Evolutionary conservation across 2,888 invertebrate species (phyloP).

Genomic region (Xestia c-nigrum): DNA sequence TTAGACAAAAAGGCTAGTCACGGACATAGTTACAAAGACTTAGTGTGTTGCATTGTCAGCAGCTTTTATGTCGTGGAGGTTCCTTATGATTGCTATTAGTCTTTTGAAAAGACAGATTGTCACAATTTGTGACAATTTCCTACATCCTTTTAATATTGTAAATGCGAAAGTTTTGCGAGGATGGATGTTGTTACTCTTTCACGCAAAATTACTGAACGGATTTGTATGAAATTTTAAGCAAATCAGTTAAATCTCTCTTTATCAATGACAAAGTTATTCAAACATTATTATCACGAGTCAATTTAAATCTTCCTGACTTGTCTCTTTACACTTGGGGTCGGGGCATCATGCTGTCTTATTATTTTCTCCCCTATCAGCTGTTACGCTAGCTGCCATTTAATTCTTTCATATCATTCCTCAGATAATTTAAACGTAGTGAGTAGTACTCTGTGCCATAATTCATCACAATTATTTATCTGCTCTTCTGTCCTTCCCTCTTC

Average conservation of each 20-base stretch:
- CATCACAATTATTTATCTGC: too few relatives aligned
- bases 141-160: too few relatives aligned
- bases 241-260: too few relatives aligned
- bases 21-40: constrained; percentile 35
- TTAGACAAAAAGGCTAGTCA: constrained; percentile 50
- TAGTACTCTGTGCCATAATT: too few relatives aligned
- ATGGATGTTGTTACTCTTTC: too few relatives aligned
- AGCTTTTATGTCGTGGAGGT: constrained; percentile 20
- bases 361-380: background rate
- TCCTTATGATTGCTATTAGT: constrained; percentile 31
- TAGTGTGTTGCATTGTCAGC: constrained; percentile 27
- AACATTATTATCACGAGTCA: background rate
- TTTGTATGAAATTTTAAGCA: too few relatives aligned
- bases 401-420: background rate
- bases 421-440: too few relatives aligned
- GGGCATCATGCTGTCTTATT: background rate
- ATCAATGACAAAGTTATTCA: too few relatives aligned
- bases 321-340: background rate
- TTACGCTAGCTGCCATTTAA: background rate
- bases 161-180: too few relatives aligned
- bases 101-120: background rate
- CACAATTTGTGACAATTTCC: background rate
- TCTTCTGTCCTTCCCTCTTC: too few relatives aligned
- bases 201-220: too few relatives aligned
- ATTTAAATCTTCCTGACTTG: background rate